These are phyloP conservation scores for Leiothrix lutea DNA, from an alignment of 2,113 vertebrate species.

Conservation along the genomic window DNA sequence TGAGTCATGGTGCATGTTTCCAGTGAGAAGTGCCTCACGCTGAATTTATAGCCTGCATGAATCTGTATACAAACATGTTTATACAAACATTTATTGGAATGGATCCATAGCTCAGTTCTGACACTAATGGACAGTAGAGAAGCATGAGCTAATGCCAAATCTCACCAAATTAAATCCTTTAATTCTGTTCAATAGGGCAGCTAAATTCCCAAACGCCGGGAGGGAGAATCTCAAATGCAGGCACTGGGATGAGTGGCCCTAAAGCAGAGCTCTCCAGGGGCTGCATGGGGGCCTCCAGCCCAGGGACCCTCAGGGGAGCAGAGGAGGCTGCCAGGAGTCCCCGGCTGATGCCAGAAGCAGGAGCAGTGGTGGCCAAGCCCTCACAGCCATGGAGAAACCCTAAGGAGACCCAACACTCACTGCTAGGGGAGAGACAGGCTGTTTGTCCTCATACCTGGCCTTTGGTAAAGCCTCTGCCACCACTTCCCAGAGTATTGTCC, in stretches of 20 bases:
- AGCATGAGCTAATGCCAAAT: not conserved
- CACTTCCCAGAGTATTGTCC: not conserved
- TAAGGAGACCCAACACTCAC: too few relatives aligned
- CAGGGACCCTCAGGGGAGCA: not conserved
- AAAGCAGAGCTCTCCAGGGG: not conserved
- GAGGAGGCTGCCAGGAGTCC: not conserved
- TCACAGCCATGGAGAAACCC: too few relatives aligned
- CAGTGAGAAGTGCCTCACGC: not conserved
- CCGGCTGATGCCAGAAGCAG: not conserved
- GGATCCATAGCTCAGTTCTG: not conserved
- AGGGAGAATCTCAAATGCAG: not conserved
- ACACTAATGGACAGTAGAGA: not conserved
- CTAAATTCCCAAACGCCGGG: not conserved
- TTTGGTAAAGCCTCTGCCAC: not conserved
- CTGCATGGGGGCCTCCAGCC: not conserved
- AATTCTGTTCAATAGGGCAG: not conserved
- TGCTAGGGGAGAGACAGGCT: not conserved
- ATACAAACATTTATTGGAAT: not conserved
- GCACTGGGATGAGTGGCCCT: not conserved
- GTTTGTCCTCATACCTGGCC: accelerated
- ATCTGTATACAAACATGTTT: not conserved
- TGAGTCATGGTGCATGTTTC: not conserved
- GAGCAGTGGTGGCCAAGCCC: not conserved
- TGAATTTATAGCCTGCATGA: not conserved
- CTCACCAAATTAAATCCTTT: not conserved